Percentiles rank a stretch among this genome's conserved stretches.
Evolutionary conservation across 1,140 invertebrate genomes (phyloP).

Genomic region (Leptinotarsa undecemlineata): DNA sequence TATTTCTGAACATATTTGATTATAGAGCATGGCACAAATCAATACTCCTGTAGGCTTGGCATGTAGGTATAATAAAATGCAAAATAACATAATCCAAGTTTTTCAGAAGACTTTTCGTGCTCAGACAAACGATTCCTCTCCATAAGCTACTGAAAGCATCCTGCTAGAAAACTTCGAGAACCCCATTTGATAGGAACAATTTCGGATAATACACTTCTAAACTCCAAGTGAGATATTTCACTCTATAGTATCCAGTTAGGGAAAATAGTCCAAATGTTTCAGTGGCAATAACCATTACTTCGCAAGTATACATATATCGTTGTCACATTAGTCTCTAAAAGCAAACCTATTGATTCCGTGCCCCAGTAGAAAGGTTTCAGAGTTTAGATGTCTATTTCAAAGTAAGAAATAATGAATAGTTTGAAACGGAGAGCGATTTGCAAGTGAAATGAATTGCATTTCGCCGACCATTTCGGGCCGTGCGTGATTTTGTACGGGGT

Average conservation of each 20-base stretch:
- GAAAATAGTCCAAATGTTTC: slow-evolving; percentile 14
- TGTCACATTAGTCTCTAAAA: slow-evolving; percentile 17
- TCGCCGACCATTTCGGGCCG: background rate
- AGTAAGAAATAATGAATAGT: background rate
- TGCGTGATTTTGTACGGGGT: background rate
- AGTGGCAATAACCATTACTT: slow-evolving; percentile 17
- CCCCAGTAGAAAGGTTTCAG: slow-evolving; percentile 6
- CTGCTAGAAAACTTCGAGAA: no score
- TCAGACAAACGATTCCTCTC: no score
- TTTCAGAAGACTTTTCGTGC: no score
- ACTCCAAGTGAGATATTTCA: slow-evolving; percentile 9
- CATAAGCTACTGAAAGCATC: no score
- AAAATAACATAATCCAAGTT: no score
- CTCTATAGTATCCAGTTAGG: slow-evolving; percentile 3
- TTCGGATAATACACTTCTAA: background rate
- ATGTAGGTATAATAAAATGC: no score
- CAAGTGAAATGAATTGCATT: slow-evolving; percentile 11
- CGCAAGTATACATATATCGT: slow-evolving; percentile 8
- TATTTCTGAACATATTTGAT: no score
- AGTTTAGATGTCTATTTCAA: background rate
- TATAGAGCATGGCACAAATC: no score
- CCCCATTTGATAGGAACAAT: no score
- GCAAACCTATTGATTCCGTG: background rate
- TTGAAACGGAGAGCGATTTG: slow-evolving; percentile 3
- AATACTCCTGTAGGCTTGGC: no score